Conservation (phyloP, 2,888 invertebrate genomes). For the Papilio protenor region DNA sequence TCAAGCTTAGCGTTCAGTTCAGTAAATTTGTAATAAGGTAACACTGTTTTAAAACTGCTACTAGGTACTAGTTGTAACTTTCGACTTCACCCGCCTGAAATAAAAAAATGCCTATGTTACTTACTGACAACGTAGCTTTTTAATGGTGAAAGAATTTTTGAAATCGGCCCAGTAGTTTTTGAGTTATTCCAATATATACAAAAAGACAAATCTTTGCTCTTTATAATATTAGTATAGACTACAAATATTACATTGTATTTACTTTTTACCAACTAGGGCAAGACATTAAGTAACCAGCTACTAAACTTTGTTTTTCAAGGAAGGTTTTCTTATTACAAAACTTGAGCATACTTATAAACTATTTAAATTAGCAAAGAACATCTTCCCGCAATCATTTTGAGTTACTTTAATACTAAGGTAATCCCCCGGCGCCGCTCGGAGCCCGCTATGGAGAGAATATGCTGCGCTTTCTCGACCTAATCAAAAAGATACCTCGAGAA, state of each 20-base stretch:
- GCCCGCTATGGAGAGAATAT: not conserved
- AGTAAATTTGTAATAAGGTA: not conserved
- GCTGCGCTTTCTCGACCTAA: conserved; percentile 13
- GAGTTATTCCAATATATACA: too few relatives aligned
- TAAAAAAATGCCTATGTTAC: too few relatives aligned
- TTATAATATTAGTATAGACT: too few relatives aligned
- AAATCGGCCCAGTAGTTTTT: too few relatives aligned
- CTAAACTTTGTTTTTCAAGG: not conserved
- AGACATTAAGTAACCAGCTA: not conserved
- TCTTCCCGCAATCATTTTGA: conserved; percentile 3
- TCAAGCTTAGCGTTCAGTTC: not conserved
- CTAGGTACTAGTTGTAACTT: too few relatives aligned
- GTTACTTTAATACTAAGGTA: conserved; percentile 11
- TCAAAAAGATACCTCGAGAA: not conserved
- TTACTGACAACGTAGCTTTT: too few relatives aligned
- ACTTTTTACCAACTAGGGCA: not conserved
- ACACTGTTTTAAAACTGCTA: not conserved
- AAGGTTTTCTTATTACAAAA: conserved; percentile 14
- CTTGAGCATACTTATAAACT: conserved; percentile 15
- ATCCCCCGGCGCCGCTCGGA: conserved; percentile 9
- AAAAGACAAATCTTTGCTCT: too few relatives aligned
- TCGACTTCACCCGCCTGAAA: too few relatives aligned
- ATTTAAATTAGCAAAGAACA: conserved; percentile 7
- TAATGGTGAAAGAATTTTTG: too few relatives aligned
- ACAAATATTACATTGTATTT: not conserved